A percentile compares a stretch with the other conserved stretches of the same genome.
Evolutionary conservation across 2,888 invertebrate species (phyloP).

Genomic region (Drosophila putrida): DNA sequence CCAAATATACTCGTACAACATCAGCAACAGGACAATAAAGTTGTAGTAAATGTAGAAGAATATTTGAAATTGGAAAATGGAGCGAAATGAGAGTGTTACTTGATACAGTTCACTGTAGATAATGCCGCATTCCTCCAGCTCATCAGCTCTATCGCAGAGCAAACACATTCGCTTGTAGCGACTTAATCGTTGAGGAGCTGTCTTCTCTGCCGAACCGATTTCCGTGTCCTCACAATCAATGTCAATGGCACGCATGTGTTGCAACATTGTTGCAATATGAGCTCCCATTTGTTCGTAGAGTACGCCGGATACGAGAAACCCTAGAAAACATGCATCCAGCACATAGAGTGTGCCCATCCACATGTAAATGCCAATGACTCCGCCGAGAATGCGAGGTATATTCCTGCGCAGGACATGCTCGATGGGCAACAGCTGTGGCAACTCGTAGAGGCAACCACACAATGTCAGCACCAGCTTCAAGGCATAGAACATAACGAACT

Average conservation of each 20-base stretch:
- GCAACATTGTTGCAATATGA: conserved; percentile 60
- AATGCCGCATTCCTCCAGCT: conserved; percentile 65
- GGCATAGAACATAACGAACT: conserved; percentile 55
- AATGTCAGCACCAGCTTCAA: conserved; percentile 65
- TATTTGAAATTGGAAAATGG: conserved; percentile 78
- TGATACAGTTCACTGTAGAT: conserved; percentile 73
- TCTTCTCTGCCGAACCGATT: background rate
- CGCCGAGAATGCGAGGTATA: background rate
- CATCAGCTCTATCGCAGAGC: conserved; percentile 74
- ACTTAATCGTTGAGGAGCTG: conserved; percentile 31
- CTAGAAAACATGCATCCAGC: conserved; percentile 75
- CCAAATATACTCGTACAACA: conserved; percentile 71
- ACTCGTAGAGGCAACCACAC: conserved; percentile 66
- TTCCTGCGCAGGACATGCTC: conserved; percentile 3
- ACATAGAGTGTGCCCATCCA: conserved; percentile 76
- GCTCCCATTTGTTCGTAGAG: conserved; percentile 70
- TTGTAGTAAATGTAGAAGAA: conserved; percentile 79
- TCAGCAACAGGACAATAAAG: conserved; percentile 69
- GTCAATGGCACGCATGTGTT: conserved; percentile 57
- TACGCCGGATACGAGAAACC: conserved; percentile 69
- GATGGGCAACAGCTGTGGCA: conserved; percentile 51
- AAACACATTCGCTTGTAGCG: conserved; percentile 68
- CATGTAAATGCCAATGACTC: conserved; percentile 60
- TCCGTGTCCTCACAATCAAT: conserved; percentile 35
- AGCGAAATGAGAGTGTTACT: conserved; percentile 61